phyloP scores from a whole-genome alignment of 2,888 invertebrate genomes.

The Allophyes oxyacanthae region DNA sequence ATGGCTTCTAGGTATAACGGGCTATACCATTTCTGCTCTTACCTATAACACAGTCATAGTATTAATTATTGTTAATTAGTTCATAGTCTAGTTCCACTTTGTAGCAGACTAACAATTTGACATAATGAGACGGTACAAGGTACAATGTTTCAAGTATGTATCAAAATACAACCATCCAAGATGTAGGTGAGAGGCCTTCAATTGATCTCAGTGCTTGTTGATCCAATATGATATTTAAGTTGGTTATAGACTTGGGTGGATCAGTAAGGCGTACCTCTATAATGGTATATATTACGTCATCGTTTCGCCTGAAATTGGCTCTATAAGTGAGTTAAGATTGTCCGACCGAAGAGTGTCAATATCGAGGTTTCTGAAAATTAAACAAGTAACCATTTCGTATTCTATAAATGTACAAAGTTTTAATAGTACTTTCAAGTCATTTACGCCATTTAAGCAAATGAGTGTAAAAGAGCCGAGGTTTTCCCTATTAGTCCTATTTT shows the following conservation, averaged over 20 bases:
- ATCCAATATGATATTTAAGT: background rate
- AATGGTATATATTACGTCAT: slow-evolving; percentile 1
- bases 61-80: background rate
- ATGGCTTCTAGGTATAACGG: no score
- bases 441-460: background rate
- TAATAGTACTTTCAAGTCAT: background rate
- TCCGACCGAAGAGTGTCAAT: no score
- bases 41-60: background rate
- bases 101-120: background rate
- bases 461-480: slow-evolving; percentile 1
- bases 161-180: slow-evolving; percentile 1
- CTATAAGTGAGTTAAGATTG: background rate
- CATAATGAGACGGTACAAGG: background rate
- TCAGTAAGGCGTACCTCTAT: slow-evolving; percentile 7
- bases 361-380: background rate
- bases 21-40: no score
- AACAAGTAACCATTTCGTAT: background rate
- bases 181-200: no score
- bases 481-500: slow-evolving; percentile 1
- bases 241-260: background rate
- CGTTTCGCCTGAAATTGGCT: no score
- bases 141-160: background rate
- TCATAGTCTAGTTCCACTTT: no score
- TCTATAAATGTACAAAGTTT: background rate
- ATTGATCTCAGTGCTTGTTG: slow-evolving; percentile 6